Evolutionary conservation across 2,113 vertebrate species (phyloP).

Genomic region (Lutjanus erythropterus): DNA sequence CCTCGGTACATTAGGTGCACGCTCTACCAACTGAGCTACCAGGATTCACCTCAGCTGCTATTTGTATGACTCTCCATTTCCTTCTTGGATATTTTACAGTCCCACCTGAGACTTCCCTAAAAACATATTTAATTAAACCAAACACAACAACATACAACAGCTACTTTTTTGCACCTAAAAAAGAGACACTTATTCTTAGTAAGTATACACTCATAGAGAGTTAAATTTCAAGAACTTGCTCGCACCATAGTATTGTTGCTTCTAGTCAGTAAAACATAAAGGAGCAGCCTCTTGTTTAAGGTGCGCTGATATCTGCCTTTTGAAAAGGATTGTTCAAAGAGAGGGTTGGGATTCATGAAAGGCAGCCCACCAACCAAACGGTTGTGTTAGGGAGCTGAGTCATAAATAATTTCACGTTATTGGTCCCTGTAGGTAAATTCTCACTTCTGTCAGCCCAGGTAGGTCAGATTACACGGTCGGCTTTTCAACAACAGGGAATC

Average conservation of each 20-base stretch:
- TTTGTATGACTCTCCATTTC: not conserved
- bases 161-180: not conserved
- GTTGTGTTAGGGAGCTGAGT: not conserved
- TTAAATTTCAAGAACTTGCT: not conserved
- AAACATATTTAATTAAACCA: not conserved
- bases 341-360: conserved; percentile 1
- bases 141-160: not conserved
- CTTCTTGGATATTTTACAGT: not conserved
- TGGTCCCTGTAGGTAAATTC: not conserved
- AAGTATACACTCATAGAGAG: not conserved
- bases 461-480: conserved; percentile 10
- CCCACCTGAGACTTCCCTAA: not conserved
- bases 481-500: not conserved
- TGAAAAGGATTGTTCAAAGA: not conserved
- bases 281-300: not conserved
- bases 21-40: too few relatives aligned
- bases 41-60: too few relatives aligned
- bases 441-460: not conserved
- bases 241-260: not conserved
- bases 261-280: not conserved
- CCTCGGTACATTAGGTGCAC: too few relatives aligned
- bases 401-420: conserved; percentile 38
- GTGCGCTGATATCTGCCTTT: not conserved
- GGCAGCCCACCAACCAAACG: not conserved
- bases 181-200: not conserved